Evolutionary conservation across 2,797 vertebrate species (phyloP).

Genomic region (Okamejei kenojei): DNA sequence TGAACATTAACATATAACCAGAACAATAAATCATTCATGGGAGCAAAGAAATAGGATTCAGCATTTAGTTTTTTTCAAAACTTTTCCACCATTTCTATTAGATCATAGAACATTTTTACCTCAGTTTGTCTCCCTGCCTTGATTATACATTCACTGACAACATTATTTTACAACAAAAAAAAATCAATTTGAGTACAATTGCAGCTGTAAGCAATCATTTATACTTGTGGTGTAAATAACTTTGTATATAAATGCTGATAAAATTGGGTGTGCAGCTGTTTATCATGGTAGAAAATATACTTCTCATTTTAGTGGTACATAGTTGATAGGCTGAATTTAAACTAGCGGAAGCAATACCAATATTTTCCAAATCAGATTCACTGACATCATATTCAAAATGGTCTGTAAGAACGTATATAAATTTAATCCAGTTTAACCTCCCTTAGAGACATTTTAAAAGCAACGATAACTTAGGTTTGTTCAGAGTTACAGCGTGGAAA

Average conservation of each 20-base stretch:
- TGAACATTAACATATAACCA: too few species aligned
- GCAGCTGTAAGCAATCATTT: neutral
- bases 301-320: neutral
- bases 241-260: neutral
- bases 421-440: neutral
- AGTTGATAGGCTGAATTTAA: neutral
- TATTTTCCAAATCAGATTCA: neutral
- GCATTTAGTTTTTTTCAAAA: neutral
- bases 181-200: neutral
- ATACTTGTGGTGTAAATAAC: neutral
- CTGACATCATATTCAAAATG: constrained; percentile 8
- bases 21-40: too few species aligned
- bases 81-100: neutral
- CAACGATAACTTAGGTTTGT: neutral
- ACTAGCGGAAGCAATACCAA: neutral
- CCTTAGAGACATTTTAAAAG: neutral
- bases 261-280: neutral
- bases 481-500: too few species aligned
- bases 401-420: neutral
- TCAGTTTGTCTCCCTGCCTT: neutral
- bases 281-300: neutral
- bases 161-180: neutral
- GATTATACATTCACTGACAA: neutral
- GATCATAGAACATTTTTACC: neutral
- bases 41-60: neutral